A percentile compares a stretch with the other conserved stretches of the same genome.
Conservation (phyloP, 2,113 vertebrate species). For the Etia nguti region DNA sequence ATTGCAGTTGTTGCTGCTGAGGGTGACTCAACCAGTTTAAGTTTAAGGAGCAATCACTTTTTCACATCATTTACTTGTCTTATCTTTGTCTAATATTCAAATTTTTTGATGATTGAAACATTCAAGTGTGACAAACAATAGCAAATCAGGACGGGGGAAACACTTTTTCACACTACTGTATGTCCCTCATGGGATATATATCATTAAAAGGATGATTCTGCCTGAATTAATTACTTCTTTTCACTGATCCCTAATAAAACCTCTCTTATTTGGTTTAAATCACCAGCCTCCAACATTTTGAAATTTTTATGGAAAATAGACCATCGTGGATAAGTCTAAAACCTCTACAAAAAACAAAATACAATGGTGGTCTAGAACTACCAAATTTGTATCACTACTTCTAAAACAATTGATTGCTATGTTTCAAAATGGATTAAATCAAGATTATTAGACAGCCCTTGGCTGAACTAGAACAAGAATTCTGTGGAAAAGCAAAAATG, state of each 20-base stretch:
- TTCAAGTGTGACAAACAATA: not conserved
- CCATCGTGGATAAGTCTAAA: too few species aligned
- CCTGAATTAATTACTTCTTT: not conserved
- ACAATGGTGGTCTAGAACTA: too few species aligned
- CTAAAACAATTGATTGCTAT: not conserved
- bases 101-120: not conserved
- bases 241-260: not conserved
- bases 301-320: too few species aligned
- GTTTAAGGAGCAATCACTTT: not conserved
- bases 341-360: too few species aligned
- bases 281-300: too few species aligned
- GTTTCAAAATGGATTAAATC: not conserved
- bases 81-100: not conserved
- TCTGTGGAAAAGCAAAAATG: not conserved
- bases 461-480: not conserved
- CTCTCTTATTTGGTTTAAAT: too few species aligned
- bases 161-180: not conserved
- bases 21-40: not conserved
- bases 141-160: not conserved
- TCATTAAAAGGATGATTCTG: not conserved
- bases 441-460: not conserved
- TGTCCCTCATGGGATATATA: not conserved
- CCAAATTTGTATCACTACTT: not conserved
- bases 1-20: not conserved
- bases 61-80: not conserved